Percentiles rank a stretch among this genome's conserved stretches.
Evolutionary conservation across 2,888 invertebrate species (phyloP).

Genomic region (Phania funesta): DNA sequence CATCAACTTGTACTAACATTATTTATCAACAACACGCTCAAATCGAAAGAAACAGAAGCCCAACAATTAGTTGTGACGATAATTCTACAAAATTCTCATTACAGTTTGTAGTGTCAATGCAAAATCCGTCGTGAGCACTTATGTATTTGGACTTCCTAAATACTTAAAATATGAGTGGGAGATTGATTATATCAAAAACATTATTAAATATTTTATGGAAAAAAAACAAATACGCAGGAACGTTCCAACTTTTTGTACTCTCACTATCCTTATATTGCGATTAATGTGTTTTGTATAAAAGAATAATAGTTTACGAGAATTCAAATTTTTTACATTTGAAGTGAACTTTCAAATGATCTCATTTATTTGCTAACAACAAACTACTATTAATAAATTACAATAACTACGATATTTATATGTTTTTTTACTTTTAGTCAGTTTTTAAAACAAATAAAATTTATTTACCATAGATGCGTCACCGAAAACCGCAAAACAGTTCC

Average conservation of each 20-base stretch:
- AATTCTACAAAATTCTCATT: slow-evolving; percentile 22
- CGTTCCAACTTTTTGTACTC: background rate
- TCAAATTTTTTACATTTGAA: slow-evolving; percentile 65
- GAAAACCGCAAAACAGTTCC: background rate
- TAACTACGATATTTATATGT: slow-evolving; percentile 13
- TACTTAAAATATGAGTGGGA: slow-evolving; percentile 8
- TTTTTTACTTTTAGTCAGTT: slow-evolving; percentile 1
- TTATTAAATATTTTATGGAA: background rate
- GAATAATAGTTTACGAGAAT: slow-evolving; percentile 26
- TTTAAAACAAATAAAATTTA: slow-evolving; percentile 4
- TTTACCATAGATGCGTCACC: background rate
- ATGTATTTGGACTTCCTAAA: background rate
- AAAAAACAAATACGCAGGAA: background rate
- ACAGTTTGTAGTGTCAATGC: slow-evolving; percentile 35
- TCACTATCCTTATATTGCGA: slow-evolving; percentile 19
- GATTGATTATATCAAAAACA: background rate
- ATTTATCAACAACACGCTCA: background rate
- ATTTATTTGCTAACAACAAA: slow-evolving; percentile 67
- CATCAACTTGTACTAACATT: background rate
- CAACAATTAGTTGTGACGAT: background rate
- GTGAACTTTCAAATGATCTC: slow-evolving; percentile 70
- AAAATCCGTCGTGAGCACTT: slow-evolving; percentile 26
- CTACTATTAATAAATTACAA: slow-evolving; percentile 59
- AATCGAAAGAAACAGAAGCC: background rate
- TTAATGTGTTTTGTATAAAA: slow-evolving; percentile 23